These are phyloP conservation scores for Fulmarus glacialis DNA, from an alignment of 2,113 vertebrate species.

Conservation along the genomic window DNA sequence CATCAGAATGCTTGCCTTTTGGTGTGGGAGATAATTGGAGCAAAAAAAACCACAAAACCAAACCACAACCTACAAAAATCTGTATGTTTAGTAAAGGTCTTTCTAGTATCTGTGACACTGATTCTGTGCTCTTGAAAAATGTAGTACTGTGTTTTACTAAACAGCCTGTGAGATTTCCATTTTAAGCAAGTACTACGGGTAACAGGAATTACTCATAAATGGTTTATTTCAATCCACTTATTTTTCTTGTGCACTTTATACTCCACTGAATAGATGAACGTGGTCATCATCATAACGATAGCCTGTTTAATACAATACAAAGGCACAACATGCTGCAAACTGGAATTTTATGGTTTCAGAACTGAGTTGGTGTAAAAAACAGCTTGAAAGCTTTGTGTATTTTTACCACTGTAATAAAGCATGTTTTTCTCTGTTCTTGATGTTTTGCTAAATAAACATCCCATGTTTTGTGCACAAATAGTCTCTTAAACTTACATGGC, in stretches of 20 bases:
- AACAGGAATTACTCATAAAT: background rate
- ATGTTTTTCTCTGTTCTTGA: constrained; percentile 55
- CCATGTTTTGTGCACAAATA: constrained; percentile 30
- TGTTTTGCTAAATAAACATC: constrained; percentile 67
- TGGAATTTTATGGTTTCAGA: background rate
- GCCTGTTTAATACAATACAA: background rate
- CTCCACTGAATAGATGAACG: background rate
- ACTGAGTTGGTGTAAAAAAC: background rate
- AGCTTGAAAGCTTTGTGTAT: constrained; percentile 34
- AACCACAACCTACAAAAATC: background rate
- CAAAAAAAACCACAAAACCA: too few species aligned
- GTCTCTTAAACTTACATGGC: constrained; percentile 15
- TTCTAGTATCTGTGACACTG: background rate
- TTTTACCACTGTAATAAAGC: constrained; percentile 62
- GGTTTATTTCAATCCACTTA: constrained; percentile 42
- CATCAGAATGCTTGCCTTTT: background rate
- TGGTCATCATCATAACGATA: background rate
- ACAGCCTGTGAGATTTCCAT: background rate
- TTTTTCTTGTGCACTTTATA: constrained; percentile 47
- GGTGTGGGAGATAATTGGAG: background rate
- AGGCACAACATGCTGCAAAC: background rate
- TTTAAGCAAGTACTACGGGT: background rate
- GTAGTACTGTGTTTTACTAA: background rate
- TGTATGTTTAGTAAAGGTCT: background rate
- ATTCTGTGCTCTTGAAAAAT: background rate